Conservation (phyloP, 2,113 vertebrate genomes). For the Ageneiosus marmoratus region DNA sequence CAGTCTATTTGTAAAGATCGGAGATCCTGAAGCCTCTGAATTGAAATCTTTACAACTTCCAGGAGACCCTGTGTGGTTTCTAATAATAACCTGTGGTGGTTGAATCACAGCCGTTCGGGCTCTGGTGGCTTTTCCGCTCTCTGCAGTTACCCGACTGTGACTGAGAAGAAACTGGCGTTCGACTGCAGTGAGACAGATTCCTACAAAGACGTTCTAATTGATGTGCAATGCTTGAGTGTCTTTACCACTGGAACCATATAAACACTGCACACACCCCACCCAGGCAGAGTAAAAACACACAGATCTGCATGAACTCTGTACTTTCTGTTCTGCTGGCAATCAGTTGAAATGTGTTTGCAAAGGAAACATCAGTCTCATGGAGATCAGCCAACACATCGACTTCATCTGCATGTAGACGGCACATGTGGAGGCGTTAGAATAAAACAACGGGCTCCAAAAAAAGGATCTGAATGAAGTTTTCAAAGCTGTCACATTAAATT, state of each 20-base stretch:
- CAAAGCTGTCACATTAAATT: too few species aligned
- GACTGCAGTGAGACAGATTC: neutral
- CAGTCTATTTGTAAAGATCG: too few species aligned
- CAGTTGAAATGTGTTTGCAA: neutral
- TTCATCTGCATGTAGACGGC: neutral
- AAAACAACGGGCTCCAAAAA: too few species aligned
- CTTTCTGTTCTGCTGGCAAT: conserved; percentile 25
- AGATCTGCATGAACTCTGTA: conserved; percentile 35
- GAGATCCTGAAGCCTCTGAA: too few species aligned
- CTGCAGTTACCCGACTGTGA: conserved; percentile 28
- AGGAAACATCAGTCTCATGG: neutral
- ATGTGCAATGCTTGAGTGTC: neutral
- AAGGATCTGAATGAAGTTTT: neutral
- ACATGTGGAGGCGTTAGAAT: too few species aligned
- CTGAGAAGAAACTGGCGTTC: neutral
- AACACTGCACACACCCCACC: conserved; percentile 7
- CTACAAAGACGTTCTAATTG: neutral
- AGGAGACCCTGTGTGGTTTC: conserved; percentile 18
- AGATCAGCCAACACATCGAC: neutral
- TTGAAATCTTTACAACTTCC: conserved; percentile 4
- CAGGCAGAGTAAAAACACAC: conserved; percentile 16
- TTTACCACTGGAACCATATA: conserved; percentile 20
- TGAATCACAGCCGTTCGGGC: conserved; percentile 38
- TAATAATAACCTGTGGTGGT: conserved; percentile 44
- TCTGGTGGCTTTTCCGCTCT: conserved; percentile 44